phyloP scores from a whole-genome alignment of 2,113 vertebrate species.

The Clarias gariepinus region DNA sequence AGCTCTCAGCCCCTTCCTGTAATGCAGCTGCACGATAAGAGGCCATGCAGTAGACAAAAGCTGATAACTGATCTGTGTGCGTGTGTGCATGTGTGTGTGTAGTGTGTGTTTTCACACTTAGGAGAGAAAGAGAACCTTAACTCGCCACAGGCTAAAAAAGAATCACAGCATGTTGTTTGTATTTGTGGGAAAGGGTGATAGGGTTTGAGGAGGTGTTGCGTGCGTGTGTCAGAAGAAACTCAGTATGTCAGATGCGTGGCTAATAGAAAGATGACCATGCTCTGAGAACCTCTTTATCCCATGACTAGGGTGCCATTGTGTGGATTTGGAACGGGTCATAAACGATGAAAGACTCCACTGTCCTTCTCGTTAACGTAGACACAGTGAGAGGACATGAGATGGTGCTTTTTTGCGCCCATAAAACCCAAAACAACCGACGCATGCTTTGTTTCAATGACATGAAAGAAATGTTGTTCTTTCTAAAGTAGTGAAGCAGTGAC shows the following conservation, averaged over 20 bases:
- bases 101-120: conserved; percentile 34
- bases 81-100: conserved; percentile 41
- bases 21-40: conserved; percentile 87
- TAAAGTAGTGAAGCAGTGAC: background rate
- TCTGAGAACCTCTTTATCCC: conserved; percentile 91
- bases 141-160: conserved; percentile 34
- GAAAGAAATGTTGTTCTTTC: conserved; percentile 4
- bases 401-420: conserved; percentile 19
- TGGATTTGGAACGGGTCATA: conserved; percentile 84
- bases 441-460: background rate
- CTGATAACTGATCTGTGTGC: conserved; percentile 80
- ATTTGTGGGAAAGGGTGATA: background rate
- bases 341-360: conserved; percentile 94
- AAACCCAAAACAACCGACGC: conserved; percentile 6
- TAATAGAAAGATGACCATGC: conserved; percentile 74
- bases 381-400: conserved; percentile 31
- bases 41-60: conserved; percentile 81
- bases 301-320: conserved; percentile 90
- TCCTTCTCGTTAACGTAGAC: conserved; percentile 67
- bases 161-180: conserved; percentile 37
- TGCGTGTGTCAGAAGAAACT: conserved; percentile 19
- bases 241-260: conserved; percentile 31
- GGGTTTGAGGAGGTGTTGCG: background rate
- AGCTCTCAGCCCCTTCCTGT: conserved; percentile 85
- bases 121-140: background rate